A percentile compares a stretch with the other conserved stretches of the same genome.
These are phyloP conservation scores for Trichopoda pennipes DNA, from an alignment of 2,888 invertebrate genomes.

Conservation along the genomic window DNA sequence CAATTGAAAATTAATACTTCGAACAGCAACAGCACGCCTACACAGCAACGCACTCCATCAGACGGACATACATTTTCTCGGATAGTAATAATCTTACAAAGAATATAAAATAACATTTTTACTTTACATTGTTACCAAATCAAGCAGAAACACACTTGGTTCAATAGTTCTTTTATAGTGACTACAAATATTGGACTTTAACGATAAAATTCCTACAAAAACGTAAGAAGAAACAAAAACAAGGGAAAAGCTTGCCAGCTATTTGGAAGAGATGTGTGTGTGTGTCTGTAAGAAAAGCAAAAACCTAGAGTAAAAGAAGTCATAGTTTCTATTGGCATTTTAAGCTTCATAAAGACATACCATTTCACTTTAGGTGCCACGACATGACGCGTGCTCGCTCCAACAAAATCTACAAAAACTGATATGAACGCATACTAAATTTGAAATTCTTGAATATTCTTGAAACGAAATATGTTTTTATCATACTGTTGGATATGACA, in stretches of 20 bases:
- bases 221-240: background rate
- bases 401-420: conserved; percentile 23
- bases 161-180: conserved; percentile 8
- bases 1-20: conserved; percentile 59
- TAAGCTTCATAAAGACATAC: conserved; percentile 59
- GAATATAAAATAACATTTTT: conserved; percentile 6
- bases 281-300: background rate
- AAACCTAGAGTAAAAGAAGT: background rate
- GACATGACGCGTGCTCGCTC: conserved; percentile 59
- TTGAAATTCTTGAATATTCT: conserved; percentile 28
- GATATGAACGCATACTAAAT: conserved; percentile 46
- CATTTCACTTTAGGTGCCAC: conserved; percentile 65
- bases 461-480: conserved; percentile 29
- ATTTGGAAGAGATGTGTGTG: conserved; percentile 41
- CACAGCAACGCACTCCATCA: conserved; percentile 10
- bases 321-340: background rate
- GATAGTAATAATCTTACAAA: conserved; percentile 4
- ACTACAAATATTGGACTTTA: conserved; percentile 18
- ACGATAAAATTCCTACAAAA: conserved; percentile 22
- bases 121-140: conserved; percentile 41
- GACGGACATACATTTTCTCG: background rate
- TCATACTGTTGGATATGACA: conserved; percentile 59
- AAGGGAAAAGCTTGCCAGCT: background rate
- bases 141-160: conserved; percentile 13
- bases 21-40: conserved; percentile 51